Conservation (phyloP, 1,140 invertebrate species). For the Paraescarpia echinospica region DNA sequence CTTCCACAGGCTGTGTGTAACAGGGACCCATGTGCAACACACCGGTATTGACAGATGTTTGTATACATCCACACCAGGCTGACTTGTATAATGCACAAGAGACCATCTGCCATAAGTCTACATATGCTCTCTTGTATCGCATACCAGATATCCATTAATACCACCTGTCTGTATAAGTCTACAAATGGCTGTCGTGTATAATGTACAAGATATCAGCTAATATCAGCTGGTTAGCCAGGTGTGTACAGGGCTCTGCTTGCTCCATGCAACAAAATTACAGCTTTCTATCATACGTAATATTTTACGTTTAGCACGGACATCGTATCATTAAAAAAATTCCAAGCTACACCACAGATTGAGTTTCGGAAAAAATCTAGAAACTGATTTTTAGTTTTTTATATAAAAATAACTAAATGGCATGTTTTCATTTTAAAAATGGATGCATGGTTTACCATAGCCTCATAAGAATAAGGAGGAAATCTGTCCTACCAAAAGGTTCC, state of each 20-base stretch:
- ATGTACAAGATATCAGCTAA: neutral
- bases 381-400: too few species aligned
- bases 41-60: neutral
- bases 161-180: neutral
- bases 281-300: neutral
- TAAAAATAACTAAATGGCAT: too few species aligned
- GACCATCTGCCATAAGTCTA: neutral
- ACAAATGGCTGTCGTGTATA: neutral
- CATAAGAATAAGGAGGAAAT: too few species aligned
- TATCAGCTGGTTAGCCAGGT: neutral
- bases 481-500: too few species aligned
- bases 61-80: neutral
- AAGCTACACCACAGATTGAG: neutral
- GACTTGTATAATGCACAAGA: too few species aligned
- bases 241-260: too few species aligned
- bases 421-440: too few species aligned
- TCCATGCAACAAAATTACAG: neutral
- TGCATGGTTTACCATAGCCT: too few species aligned
- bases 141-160: too few species aligned
- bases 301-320: neutral
- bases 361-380: too few species aligned
- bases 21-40: neutral
- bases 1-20: neutral
- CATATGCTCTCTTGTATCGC: neutral
- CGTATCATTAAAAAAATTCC: neutral